A percentile compares a stretch with the other conserved stretches of the same genome.
Conservation (phyloP, 2,797 vertebrate species). For the Rhyacichthys aspro region DNA sequence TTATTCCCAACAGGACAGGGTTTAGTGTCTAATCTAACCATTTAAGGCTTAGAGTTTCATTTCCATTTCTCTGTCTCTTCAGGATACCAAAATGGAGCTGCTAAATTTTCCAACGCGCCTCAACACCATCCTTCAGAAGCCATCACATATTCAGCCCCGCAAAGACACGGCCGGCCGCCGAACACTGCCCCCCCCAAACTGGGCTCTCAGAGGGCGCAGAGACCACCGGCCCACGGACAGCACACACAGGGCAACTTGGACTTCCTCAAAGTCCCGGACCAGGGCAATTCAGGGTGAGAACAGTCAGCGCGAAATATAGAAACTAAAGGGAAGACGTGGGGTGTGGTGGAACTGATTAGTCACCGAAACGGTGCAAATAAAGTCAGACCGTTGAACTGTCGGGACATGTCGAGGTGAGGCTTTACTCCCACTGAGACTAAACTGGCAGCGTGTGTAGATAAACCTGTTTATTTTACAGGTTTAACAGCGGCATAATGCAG, state of each 20-base stretch:
- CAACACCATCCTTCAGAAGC: constrained; percentile 48
- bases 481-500: neutral
- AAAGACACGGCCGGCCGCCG: constrained; percentile 75
- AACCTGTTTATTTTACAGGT: constrained; percentile 28
- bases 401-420: constrained; percentile 31
- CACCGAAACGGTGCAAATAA: constrained; percentile 1
- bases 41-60: too few relatives aligned
- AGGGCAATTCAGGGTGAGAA: constrained; percentile 94
- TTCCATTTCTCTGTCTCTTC: constrained; percentile 22
- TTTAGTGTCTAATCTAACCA: too few relatives aligned
- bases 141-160: constrained; percentile 66
- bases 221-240: constrained; percentile 50
- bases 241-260: constrained; percentile 84
- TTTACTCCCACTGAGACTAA: neutral
- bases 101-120: constrained; percentile 66
- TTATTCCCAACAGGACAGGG: too few relatives aligned
- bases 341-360: constrained; percentile 25
- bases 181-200: constrained; percentile 70
- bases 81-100: constrained; percentile 85
- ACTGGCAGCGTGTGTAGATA: neutral
- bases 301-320: neutral
- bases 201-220: constrained; percentile 54
- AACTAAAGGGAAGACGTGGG: neutral
- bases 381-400: neutral
- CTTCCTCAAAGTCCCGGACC: constrained; percentile 95